Conservation (phyloP, 2,113 vertebrate genomes). For the Sialia sialis region DNA sequence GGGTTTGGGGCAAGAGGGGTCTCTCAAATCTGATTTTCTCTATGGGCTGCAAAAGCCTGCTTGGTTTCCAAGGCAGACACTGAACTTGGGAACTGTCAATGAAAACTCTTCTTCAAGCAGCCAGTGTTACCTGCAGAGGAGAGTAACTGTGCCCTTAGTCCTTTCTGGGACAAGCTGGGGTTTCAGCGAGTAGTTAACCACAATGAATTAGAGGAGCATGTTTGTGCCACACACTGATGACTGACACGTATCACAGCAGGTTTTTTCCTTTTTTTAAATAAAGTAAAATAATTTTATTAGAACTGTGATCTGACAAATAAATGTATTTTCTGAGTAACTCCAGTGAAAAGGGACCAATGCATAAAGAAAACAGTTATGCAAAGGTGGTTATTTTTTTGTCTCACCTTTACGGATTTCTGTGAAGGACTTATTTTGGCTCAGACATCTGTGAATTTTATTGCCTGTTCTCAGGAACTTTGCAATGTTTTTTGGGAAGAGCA, state of each 20-base stretch:
- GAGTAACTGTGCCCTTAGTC: neutral
- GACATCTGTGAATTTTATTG: slow-evolving; percentile 37
- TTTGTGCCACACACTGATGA: neutral
- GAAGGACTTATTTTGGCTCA: slow-evolving; percentile 29
- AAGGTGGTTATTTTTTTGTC: neutral
- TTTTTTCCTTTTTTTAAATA: neutral
- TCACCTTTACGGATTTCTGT: neutral
- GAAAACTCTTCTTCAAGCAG: neutral
- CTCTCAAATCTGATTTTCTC: neutral
- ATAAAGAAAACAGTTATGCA: neutral
- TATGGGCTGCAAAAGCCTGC: neutral
- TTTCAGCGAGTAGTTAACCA: neutral
- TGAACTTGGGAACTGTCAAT: neutral
- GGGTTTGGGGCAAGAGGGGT: neutral
- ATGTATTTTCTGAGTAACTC: neutral
- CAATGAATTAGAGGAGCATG: neutral
- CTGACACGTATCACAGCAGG: neutral
- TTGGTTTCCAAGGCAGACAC: neutral
- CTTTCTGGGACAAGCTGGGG: neutral
- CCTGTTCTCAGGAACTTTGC: slow-evolving; percentile 17
- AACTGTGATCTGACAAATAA: neutral
- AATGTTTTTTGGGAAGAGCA: slow-evolving; percentile 10
- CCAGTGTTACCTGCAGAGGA: neutral
- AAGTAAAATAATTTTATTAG: neutral
- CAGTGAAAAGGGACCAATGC: neutral